A percentile compares a stretch with the other conserved stretches of the same genome.
These are phyloP conservation scores for Leptopilina boulardi DNA, from an alignment of 1,140 invertebrate species.

Conservation along the genomic window DNA sequence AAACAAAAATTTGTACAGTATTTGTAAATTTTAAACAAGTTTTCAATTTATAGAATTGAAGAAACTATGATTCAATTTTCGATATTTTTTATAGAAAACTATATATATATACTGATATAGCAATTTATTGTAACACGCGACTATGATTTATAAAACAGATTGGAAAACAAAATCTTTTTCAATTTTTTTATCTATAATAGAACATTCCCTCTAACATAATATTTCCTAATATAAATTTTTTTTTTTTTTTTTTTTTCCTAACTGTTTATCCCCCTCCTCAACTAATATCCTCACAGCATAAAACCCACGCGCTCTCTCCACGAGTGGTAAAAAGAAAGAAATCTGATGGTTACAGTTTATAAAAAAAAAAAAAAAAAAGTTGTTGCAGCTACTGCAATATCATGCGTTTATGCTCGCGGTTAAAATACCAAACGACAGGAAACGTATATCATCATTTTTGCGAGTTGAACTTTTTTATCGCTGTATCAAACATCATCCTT, in stretches of 20 bases:
- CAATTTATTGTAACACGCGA: neutral
- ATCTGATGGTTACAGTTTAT: constrained; percentile 4
- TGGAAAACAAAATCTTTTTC: constrained; percentile 4
- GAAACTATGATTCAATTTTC: constrained; percentile 28
- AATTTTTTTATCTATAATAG: neutral
- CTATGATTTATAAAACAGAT: neutral
- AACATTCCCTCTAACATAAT: neutral
- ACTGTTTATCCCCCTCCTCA: neutral
- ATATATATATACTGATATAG: too few species aligned
- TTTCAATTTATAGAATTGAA: too few species aligned
- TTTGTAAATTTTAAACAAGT: too few species aligned
- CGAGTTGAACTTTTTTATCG: neutral
- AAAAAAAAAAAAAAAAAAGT: neutral
- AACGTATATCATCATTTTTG: constrained; percentile 41
- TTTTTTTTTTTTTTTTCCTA: neutral
- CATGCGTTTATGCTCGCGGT: constrained; percentile 12
- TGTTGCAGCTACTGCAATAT: constrained; percentile 20
- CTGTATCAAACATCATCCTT: neutral
- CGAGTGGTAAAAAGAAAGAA: constrained; percentile 7
- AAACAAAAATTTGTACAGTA: too few species aligned
- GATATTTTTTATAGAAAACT: neutral
- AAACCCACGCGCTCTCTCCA: constrained; percentile 20
- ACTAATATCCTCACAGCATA: constrained; percentile 21
- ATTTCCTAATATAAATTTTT: neutral
- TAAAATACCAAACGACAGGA: constrained; percentile 45